Base-by-base conservation (phyloP, 2,888 invertebrate species). In the Laspeyria flexula region DNA sequence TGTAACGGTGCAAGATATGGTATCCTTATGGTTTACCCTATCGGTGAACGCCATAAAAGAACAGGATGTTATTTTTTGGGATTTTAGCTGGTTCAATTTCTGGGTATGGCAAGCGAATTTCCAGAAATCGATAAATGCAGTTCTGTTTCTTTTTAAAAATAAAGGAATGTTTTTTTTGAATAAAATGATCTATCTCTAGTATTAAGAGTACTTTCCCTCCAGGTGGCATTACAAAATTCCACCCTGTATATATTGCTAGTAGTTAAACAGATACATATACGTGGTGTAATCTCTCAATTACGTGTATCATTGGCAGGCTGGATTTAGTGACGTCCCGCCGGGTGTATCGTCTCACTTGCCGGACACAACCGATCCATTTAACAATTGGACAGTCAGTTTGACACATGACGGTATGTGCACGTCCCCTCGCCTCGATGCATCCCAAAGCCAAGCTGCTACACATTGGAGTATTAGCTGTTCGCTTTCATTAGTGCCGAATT, bases 351-450 rank as follows among this genome's bases (percentile, higher is more conserved):
- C 68, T 72, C 67, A 70, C 51, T 73, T 53, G 66, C 55, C 68
- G 74, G 79, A 76, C 79, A 76, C 72, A 55, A 65, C 71, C 84
- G 70, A 81, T 83, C 81, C 77, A 79, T 84, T 83, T 73, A 74
- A 60, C 81, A 81, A 73, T 79, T 67, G 78, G 77, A 81, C 78
- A 74, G 81, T 76, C 79, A 74, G 75, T 80, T 79, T 80, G 85
- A 83, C 83, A 77, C 65, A 73, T 77, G 80, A 75, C 81, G 77
- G 73, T 60, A 56, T 71, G 69, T 64, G 49, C 67, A 52, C 40
- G 58, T 62, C 62, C 69, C 62, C 60, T 57, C 51, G 55, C 64
- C 59, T 60, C 60, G 60, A 61, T 66, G 71, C 58, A 66, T 51
- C 45, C 55, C 37, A 51, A 61, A 55, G 48, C 62, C 30, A 49